These are phyloP conservation scores for Xiphophorus maculatus DNA, from an alignment of 2,113 vertebrate species.

Conservation along the genomic window DNA sequence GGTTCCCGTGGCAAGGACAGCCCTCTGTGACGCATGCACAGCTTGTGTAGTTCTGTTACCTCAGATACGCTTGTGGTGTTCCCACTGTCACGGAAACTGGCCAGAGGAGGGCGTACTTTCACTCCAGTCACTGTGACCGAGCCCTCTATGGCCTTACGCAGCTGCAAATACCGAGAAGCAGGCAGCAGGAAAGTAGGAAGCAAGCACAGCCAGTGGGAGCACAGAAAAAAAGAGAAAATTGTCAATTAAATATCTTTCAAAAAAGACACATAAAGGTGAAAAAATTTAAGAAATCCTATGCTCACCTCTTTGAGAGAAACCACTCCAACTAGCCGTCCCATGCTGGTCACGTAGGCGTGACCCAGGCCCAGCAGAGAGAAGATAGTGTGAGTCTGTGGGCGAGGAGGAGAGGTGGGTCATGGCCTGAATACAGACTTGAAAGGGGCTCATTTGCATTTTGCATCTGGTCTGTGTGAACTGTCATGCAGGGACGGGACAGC, in stretches of 20 bases:
- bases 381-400: conserved; percentile 92
- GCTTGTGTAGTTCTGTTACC: conserved; percentile 91
- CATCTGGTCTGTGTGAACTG: conserved; percentile 15
- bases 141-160: conserved; percentile 97
- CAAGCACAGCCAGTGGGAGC: neutral
- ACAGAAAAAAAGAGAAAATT: neutral
- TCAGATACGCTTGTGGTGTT: conserved; percentile 89
- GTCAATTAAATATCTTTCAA: neutral
- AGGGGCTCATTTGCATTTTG: conserved; percentile 21
- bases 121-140: conserved; percentile 93
- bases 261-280: neutral
- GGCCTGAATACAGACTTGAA: conserved; percentile 33
- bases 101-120: conserved; percentile 93
- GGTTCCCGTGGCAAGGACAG: conserved; percentile 89
- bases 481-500: neutral
- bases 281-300: neutral
- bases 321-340: conserved; percentile 93
- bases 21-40: conserved; percentile 91
- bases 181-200: neutral
- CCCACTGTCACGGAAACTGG: conserved; percentile 95
- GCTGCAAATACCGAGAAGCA: conserved; percentile 69
- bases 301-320: conserved; percentile 96
- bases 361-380: conserved; percentile 97
- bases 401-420: conserved; percentile 39
- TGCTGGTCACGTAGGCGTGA: conserved; percentile 97